These are phyloP conservation scores for Arothron firmamentum DNA, from an alignment of 2,113 vertebrate genomes.

Conservation along the genomic window DNA sequence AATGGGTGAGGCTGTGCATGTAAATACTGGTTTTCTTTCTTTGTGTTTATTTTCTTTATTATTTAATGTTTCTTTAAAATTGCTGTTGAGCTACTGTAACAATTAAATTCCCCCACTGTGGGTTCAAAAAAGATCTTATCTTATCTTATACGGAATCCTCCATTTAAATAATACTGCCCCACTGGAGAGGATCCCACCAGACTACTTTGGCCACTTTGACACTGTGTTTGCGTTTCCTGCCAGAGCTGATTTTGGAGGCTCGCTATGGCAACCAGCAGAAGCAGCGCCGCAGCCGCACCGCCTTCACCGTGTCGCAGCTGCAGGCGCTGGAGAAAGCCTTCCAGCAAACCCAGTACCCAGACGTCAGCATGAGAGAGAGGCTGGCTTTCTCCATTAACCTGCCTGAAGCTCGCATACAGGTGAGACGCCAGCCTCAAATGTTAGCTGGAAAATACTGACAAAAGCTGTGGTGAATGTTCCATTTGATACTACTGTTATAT, in stretches of 20 bases:
- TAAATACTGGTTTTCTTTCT: too few species aligned
- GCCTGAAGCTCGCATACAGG: slow-evolving; percentile 81
- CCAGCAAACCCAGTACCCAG: slow-evolving; percentile 79
- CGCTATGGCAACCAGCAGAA: slow-evolving; percentile 77
- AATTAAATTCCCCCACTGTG: too few species aligned
- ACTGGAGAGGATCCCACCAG: neutral
- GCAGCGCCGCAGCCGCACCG: slow-evolving; percentile 76
- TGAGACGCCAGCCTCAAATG: slow-evolving; percentile 30
- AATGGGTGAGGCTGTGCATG: too few species aligned
- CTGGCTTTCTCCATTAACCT: slow-evolving; percentile 78
- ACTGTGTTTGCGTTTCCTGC: neutral
- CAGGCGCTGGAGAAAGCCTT: slow-evolving; percentile 80
- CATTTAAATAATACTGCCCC: too few species aligned
- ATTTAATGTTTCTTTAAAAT: too few species aligned
- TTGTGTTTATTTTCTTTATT: too few species aligned
- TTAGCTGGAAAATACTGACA: too few species aligned
- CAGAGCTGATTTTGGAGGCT: slow-evolving; percentile 77
- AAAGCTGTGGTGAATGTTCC: too few species aligned
- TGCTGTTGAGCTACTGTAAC: too few species aligned
- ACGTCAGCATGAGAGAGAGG: slow-evolving; percentile 77
- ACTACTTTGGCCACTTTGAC: neutral
- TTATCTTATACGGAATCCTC: too few species aligned
- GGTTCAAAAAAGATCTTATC: too few species aligned
- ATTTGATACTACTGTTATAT: too few species aligned
- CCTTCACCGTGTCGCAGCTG: slow-evolving; percentile 76